These are phyloP conservation scores for Drosophila sturtevanti DNA, from an alignment of 1,140 invertebrate species.

Conservation along the genomic window DNA sequence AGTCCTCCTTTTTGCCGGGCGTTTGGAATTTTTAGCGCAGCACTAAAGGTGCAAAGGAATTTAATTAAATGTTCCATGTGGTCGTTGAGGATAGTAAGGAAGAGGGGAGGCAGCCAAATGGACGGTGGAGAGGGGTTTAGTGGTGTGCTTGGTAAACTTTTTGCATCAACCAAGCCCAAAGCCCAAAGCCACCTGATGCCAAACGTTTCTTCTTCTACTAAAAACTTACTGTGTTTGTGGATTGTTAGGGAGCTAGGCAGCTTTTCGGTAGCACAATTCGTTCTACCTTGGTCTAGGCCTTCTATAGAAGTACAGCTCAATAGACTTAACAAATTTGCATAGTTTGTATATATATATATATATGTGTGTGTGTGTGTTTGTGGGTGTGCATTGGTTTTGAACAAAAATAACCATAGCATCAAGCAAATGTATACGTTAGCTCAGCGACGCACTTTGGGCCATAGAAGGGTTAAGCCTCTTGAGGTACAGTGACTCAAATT, in stretches of 20 bases:
- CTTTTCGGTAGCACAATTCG: conserved; percentile 30
- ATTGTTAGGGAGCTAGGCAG: conserved; percentile 36
- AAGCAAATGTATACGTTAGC: not conserved
- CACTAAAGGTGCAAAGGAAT: conserved; percentile 80
- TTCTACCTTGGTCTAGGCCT: conserved; percentile 18
- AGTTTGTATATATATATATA: conserved; percentile 16
- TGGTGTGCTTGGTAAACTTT: conserved; percentile 44
- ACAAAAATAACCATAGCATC: not conserved
- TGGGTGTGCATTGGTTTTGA: not conserved
- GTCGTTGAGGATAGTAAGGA: not conserved
- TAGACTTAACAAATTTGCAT: conserved; percentile 71
- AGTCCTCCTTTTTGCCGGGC: conserved; percentile 28
- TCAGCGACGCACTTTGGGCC: not conserved
- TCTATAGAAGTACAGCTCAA: conserved; percentile 43
- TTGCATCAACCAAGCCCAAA: conserved; percentile 41
- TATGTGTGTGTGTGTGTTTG: not conserved
- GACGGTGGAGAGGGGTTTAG: not conserved
- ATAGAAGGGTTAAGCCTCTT: not conserved
- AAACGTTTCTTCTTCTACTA: not conserved
- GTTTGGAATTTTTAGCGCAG: conserved; percentile 77
- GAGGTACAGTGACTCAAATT: not conserved
- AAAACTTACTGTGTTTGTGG: conserved; percentile 44
- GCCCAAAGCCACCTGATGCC: not conserved
- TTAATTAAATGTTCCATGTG: conserved; percentile 73
- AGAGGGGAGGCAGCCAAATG: not conserved